Evolutionary conservation across 1,140 invertebrate genomes (phyloP).

Genomic region (Drosophila pandora): DNA sequence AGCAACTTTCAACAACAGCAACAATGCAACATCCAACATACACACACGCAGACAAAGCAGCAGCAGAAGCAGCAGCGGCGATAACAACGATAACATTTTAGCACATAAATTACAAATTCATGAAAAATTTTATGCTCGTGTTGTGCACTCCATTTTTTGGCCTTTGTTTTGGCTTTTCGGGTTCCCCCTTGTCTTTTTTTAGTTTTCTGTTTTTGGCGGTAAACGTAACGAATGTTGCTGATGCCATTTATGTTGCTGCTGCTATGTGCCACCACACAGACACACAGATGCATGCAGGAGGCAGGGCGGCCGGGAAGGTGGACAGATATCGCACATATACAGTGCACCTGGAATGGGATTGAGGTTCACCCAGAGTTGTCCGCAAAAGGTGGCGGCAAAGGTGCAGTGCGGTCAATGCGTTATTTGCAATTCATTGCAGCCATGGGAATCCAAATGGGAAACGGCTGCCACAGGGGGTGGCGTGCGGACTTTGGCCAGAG

Average conservation of each 20-base stretch:
- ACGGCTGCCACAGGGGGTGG: not conserved
- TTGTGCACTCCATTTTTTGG: slow-evolving; percentile 59
- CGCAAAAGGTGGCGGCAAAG: slow-evolving; percentile 78
- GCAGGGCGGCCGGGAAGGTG: slow-evolving; percentile 42
- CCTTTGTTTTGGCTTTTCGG: slow-evolving; percentile 27
- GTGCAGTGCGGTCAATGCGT: slow-evolving; percentile 78
- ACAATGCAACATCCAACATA: slow-evolving; percentile 5
- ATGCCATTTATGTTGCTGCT: slow-evolving; percentile 53
- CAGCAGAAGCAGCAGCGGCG: slow-evolving; percentile 23
- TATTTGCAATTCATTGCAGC: slow-evolving; percentile 80
- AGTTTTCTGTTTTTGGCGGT: slow-evolving; percentile 75
- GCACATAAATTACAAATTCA: slow-evolving; percentile 81
- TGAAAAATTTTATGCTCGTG: slow-evolving; percentile 79
- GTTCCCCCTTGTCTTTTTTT: slow-evolving; percentile 34
- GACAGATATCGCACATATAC: slow-evolving; percentile 61
- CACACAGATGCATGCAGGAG: not conserved
- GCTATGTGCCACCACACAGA: slow-evolving; percentile 60
- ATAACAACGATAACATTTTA: slow-evolving; percentile 82
- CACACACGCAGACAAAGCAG: slow-evolving; percentile 53
- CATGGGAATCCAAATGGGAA: slow-evolving; percentile 56
- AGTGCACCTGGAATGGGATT: slow-evolving; percentile 22
- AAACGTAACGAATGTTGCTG: slow-evolving; percentile 77
- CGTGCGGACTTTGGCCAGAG: not conserved
- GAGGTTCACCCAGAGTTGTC: slow-evolving; percentile 65
- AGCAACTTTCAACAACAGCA: slow-evolving; percentile 42